Evolutionary conservation across 1,140 invertebrate species (phyloP).

Genomic region (Zaprionus ornatus): DNA sequence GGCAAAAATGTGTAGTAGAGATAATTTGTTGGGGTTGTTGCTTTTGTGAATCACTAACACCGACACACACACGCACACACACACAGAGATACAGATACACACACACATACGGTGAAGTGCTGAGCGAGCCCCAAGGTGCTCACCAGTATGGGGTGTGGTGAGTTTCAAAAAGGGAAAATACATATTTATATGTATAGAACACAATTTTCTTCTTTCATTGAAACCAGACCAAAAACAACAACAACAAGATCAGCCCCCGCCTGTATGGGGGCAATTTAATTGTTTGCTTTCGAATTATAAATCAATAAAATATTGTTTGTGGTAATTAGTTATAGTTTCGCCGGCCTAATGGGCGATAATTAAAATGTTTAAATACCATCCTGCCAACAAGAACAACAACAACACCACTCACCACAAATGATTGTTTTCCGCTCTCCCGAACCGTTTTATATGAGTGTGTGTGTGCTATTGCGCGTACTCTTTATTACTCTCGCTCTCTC

Average conservation of each 20-base stretch:
- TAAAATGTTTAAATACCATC: slow-evolving; percentile 48
- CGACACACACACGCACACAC: slow-evolving; percentile 12
- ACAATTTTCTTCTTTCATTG: slow-evolving; percentile 44
- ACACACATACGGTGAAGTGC: slow-evolving; percentile 27
- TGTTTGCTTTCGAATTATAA: neutral
- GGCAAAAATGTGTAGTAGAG: slow-evolving; percentile 66
- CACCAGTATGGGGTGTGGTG: slow-evolving; percentile 50
- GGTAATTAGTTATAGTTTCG: slow-evolving; percentile 13
- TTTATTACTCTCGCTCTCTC: slow-evolving; percentile 32
- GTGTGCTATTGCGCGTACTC: slow-evolving; percentile 45
- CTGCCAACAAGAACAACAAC: slow-evolving; percentile 46
- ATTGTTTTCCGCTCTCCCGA: slow-evolving; percentile 60
- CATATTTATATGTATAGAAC: slow-evolving; percentile 42
- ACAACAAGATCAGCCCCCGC: neutral
- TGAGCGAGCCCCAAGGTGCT: slow-evolving; percentile 48
- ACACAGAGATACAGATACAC: slow-evolving; percentile 25
- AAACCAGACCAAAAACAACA: slow-evolving; percentile 17
- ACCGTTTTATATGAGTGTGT: slow-evolving; percentile 34
- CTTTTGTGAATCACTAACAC: slow-evolving; percentile 67
- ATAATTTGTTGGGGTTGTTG: slow-evolving; percentile 66
- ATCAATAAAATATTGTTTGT: neutral
- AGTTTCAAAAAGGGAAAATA: slow-evolving; percentile 47
- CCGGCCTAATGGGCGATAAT: slow-evolving; percentile 40
- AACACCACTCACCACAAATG: slow-evolving; percentile 61
- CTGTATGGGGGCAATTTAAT: neutral